Evolutionary conservation across 2,797 vertebrate genomes (phyloP).

Genomic region (Poecilia wingei): DNA sequence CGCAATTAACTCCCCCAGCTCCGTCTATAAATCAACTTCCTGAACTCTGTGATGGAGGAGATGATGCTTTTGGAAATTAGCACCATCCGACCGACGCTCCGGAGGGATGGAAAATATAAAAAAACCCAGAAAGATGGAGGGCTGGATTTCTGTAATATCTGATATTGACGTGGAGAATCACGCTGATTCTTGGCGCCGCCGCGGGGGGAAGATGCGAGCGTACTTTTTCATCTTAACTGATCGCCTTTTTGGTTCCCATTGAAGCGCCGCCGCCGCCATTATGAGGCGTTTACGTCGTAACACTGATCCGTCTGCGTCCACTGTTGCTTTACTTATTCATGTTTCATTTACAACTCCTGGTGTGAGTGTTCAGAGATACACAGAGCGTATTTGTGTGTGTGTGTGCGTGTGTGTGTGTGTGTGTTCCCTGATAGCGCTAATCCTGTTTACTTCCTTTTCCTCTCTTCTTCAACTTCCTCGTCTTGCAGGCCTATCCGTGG

Average conservation of each 20-base stretch:
- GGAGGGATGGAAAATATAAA: background rate
- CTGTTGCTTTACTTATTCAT: slow-evolving; percentile 79
- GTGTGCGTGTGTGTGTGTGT: background rate
- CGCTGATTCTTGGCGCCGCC: slow-evolving; percentile 75
- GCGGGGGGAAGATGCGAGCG: slow-evolving; percentile 48
- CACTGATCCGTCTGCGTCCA: slow-evolving; percentile 51
- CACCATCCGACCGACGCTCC: slow-evolving; percentile 83
- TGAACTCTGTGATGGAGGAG: slow-evolving; percentile 88
- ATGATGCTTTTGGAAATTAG: slow-evolving; percentile 94
- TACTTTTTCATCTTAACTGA: slow-evolving; percentile 62
- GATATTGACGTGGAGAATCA: slow-evolving; percentile 79
- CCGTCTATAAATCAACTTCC: slow-evolving; percentile 96
- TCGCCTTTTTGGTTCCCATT: slow-evolving; percentile 57
- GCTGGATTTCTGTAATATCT: slow-evolving; percentile 67
- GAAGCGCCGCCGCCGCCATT: slow-evolving; percentile 52
- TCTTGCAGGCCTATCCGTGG: slow-evolving; percentile 71
- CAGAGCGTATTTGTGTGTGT: slow-evolving; percentile 12
- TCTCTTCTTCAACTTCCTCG: slow-evolving; percentile 60
- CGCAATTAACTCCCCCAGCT: slow-evolving; percentile 91
- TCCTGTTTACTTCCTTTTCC: slow-evolving; percentile 78
- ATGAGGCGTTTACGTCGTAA: slow-evolving; percentile 69
- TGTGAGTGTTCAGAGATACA: slow-evolving; percentile 40
- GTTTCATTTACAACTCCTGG: slow-evolving; percentile 76
- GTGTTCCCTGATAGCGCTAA: slow-evolving; percentile 76
- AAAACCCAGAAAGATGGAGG: background rate